Evolutionary conservation across 2,113 vertebrate species (phyloP).

Genomic region (Oophaga pumilio): DNA sequence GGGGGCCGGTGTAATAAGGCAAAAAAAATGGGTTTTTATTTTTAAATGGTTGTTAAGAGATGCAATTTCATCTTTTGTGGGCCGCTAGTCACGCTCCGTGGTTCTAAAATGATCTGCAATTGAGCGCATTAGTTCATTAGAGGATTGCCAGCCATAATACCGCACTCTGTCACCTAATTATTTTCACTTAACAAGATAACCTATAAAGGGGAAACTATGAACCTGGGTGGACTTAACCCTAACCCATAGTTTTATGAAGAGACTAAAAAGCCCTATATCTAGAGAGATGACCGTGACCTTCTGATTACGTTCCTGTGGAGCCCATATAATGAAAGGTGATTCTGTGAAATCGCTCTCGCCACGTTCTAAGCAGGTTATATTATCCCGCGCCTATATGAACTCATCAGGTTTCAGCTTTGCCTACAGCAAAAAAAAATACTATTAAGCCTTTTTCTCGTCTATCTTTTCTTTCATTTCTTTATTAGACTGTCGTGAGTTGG

Average conservation of each 20-base stretch:
- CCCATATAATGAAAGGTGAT: conserved; percentile 23
- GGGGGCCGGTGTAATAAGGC: conserved; percentile 55
- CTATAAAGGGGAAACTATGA: conserved; percentile 1
- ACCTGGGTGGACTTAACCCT: neutral
- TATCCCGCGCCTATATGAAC: conserved; percentile 8
- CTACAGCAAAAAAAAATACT: conserved; percentile 29
- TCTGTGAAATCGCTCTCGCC: conserved; percentile 9
- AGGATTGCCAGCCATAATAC: conserved; percentile 28
- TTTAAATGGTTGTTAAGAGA: conserved; percentile 55
- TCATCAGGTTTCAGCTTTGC: conserved; percentile 12
- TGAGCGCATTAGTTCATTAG: conserved; percentile 56
- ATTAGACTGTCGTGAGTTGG: conserved; percentile 12
- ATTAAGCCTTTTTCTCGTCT: conserved; percentile 15
- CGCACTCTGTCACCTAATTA: conserved; percentile 46
- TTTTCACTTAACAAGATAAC: conserved; percentile 49
- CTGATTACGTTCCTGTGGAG: conserved; percentile 22
- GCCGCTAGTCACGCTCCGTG: conserved; percentile 52
- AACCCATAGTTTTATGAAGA: neutral
- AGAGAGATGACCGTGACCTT: neutral
- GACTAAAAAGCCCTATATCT: neutral
- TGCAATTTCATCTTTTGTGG: conserved; percentile 45
- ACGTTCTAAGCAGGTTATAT: conserved; percentile 32
- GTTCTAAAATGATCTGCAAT: conserved; percentile 53
- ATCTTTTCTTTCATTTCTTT: conserved; percentile 22
- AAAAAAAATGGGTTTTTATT: conserved; percentile 51